Evolutionary conservation across 2,888 invertebrate species (phyloP).

Genomic region (Habroteleia sp.): DNA sequence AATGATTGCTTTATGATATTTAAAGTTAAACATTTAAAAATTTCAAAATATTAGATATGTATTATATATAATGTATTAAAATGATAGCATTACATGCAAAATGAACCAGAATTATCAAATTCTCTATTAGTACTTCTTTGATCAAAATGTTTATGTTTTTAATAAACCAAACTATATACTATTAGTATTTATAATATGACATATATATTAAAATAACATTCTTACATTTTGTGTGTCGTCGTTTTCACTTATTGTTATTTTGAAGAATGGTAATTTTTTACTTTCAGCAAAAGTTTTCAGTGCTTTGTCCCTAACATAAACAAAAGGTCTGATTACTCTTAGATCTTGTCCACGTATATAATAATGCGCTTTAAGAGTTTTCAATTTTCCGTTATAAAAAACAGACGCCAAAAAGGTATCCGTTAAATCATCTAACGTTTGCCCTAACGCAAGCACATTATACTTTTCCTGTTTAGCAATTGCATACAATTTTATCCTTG

Average conservation of each 20-base stretch:
- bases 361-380: conserved; percentile 91
- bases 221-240: conserved; percentile 82
- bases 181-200: too few relatives aligned
- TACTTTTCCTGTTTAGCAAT: conserved; percentile 89
- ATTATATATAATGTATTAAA: too few relatives aligned
- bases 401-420: conserved; percentile 91
- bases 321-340: conserved; percentile 92
- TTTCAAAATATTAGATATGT: too few relatives aligned
- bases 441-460: conserved; percentile 93
- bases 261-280: conserved; percentile 87
- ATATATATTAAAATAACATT: conserved; percentile 27
- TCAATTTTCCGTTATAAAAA: conserved; percentile 89
- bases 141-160: too few relatives aligned
- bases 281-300: conserved; percentile 88
- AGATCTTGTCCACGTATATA: conserved; percentile 90
- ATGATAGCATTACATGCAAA: too few relatives aligned
- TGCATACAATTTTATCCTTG: conserved; percentile 88
- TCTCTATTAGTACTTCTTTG: too few relatives aligned
- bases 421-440: conserved; percentile 92
- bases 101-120: too few relatives aligned
- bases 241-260: conserved; percentile 81
- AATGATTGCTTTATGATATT: too few relatives aligned
- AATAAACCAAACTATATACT: too few relatives aligned
- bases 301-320: conserved; percentile 90
- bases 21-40: too few relatives aligned